Evolutionary conservation across 1,140 invertebrate species (phyloP).

Genomic region (Drosophila littoralis): DNA sequence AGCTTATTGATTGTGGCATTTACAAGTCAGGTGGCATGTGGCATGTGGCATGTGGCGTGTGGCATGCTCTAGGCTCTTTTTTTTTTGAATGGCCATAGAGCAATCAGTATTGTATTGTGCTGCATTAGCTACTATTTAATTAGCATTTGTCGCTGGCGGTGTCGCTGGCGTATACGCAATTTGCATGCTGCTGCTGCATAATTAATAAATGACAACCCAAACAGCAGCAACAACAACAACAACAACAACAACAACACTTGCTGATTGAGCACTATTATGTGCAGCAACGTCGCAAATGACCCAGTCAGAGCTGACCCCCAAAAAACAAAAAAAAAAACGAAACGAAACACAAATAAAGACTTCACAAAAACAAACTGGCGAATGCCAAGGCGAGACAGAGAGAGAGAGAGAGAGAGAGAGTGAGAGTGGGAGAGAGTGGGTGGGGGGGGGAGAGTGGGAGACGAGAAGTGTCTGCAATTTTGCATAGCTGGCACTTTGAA

Average conservation of each 20-base stretch:
- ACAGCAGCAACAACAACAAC: slow-evolving; percentile 1
- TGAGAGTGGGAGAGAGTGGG: neutral
- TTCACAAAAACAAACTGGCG: slow-evolving; percentile 9
- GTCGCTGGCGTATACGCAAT: slow-evolving; percentile 41
- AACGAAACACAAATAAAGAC: neutral
- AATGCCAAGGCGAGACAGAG: neutral
- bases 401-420: neutral
- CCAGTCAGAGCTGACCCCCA: slow-evolving; percentile 42
- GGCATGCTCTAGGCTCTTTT: slow-evolving; percentile 12
- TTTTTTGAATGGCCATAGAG: slow-evolving; percentile 31
- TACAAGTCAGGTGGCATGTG: slow-evolving; percentile 29
- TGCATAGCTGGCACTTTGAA: slow-evolving; percentile 50
- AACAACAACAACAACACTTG: neutral
- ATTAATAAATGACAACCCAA: slow-evolving; percentile 47
- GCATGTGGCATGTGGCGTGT: slow-evolving; percentile 11
- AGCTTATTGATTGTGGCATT: slow-evolving; percentile 34
- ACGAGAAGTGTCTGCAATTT: slow-evolving; percentile 48
- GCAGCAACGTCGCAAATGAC: slow-evolving; percentile 26
- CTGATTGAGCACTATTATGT: slow-evolving; percentile 49
- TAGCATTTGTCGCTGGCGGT: slow-evolving; percentile 17
- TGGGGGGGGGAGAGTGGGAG: neutral
- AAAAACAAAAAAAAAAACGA: neutral
- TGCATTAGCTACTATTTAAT: slow-evolving; percentile 41
- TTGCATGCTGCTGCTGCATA: slow-evolving; percentile 35
- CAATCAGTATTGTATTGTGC: slow-evolving; percentile 46